phyloP scores from a whole-genome alignment of 2,113 vertebrate genomes.

The Telmatochromis sp. region DNA sequence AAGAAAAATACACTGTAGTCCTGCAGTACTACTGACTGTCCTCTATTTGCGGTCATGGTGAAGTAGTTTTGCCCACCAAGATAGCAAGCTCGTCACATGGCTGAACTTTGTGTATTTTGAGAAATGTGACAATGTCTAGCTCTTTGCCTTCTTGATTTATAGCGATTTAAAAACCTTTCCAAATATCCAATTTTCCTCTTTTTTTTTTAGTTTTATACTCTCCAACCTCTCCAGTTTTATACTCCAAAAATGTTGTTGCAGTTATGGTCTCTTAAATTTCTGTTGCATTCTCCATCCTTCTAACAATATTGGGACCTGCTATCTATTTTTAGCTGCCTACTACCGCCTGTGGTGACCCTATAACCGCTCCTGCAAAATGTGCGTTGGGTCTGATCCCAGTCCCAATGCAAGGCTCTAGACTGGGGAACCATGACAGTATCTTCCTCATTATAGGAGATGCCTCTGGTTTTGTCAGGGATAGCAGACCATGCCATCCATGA shows the following conservation, averaged over 20 bases:
- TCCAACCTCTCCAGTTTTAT: rapidly evolving
- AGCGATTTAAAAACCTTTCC: not conserved
- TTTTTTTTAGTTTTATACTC: not conserved
- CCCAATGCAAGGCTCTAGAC: not conserved
- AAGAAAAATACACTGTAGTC: too few species aligned
- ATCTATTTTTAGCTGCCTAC: not conserved
- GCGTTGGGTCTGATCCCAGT: not conserved
- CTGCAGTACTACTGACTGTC: too few species aligned
- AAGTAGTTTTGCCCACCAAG: not conserved
- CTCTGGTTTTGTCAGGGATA: not conserved
- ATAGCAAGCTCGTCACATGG: rapidly evolving
- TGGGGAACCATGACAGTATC: not conserved
- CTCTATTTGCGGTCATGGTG: not conserved
- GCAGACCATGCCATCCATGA: not conserved
- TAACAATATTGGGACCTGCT: not conserved
- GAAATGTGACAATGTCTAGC: not conserved
- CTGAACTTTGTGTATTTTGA: not conserved
- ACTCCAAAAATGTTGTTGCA: not conserved
- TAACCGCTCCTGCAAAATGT: rapidly evolving
- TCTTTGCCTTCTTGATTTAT: not conserved
- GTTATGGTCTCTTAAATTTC: not conserved
- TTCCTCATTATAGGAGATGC: not conserved
- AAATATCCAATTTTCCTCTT: not conserved
- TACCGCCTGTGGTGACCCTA: rapidly evolving
- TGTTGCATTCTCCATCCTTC: not conserved